These are phyloP conservation scores for Helicoverpa assulta DNA, from an alignment of 2,888 invertebrate genomes.

Conservation along the genomic window DNA sequence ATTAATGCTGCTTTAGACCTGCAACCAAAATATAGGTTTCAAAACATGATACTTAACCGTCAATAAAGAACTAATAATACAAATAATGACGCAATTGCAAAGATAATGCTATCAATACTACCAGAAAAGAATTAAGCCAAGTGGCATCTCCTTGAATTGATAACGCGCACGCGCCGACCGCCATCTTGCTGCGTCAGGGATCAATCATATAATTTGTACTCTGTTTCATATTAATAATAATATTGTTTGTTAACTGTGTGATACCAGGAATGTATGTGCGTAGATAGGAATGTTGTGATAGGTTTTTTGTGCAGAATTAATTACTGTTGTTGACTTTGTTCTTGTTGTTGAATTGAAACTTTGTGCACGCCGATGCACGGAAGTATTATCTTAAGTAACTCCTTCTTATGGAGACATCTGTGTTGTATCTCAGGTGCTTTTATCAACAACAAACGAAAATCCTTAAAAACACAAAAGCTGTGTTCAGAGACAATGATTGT, in stretches of 20 bases:
- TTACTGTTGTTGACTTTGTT: too few relatives aligned
- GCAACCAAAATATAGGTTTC: background rate
- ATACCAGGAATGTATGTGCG: slow-evolving; percentile 30
- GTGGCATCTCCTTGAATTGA: slow-evolving; percentile 46
- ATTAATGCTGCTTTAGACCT: too few relatives aligned
- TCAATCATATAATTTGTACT: slow-evolving; percentile 41
- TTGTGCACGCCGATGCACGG: too few relatives aligned
- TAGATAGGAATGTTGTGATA: background rate
- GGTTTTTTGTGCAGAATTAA: background rate
- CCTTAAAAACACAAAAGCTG: too few relatives aligned
- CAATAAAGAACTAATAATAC: slow-evolving; percentile 6
- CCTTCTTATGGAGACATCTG: too few relatives aligned
- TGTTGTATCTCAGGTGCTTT: too few relatives aligned
- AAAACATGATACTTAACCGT: background rate
- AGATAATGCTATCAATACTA: slow-evolving; percentile 22
- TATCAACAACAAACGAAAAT: too few relatives aligned
- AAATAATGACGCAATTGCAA: slow-evolving; percentile 25
- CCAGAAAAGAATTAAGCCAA: slow-evolving; percentile 32
- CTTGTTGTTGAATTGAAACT: too few relatives aligned
- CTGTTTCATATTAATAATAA: slow-evolving; percentile 4
- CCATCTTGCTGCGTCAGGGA: slow-evolving; percentile 42
- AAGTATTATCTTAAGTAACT: too few relatives aligned
- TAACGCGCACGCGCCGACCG: slow-evolving; percentile 53
- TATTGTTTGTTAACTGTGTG: slow-evolving; percentile 27
- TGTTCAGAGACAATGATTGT: too few relatives aligned